phyloP scores from a whole-genome alignment of 2,113 vertebrate genomes.

The Nyctibius bracteatus region DNA sequence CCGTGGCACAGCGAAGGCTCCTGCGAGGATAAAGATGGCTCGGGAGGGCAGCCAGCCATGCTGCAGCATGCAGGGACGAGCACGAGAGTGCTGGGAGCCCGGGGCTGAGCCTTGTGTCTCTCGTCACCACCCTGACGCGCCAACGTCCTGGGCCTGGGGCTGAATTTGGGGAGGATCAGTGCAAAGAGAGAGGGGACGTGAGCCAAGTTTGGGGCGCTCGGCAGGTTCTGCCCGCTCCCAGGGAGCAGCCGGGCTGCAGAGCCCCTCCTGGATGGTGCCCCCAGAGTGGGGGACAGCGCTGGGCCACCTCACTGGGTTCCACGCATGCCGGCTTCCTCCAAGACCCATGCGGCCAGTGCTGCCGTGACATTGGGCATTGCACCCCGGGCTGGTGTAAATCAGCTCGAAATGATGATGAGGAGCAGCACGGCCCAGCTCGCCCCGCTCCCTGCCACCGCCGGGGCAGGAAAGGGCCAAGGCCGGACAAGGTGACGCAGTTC shows the following conservation, averaged over 20 bases:
- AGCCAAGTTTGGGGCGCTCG: accelerated
- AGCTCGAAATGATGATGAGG: accelerated
- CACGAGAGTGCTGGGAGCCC: accelerated
- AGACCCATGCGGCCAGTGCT: accelerated
- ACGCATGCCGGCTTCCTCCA: accelerated
- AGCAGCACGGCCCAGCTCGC: accelerated
- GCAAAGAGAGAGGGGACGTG: not conserved
- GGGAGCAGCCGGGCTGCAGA: not conserved
- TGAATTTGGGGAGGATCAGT: not conserved
- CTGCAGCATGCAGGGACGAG: not conserved
- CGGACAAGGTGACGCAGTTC: not conserved
- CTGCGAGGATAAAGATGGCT: accelerated
- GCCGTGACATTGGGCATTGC: accelerated
- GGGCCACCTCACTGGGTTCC: not conserved
- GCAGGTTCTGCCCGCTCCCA: not conserved
- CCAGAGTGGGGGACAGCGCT: accelerated
- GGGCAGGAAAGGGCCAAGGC: not conserved
- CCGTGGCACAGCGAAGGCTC: not conserved
- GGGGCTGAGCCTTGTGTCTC: not conserved
- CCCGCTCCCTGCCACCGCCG: accelerated
- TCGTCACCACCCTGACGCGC: not conserved
- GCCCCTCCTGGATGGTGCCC: not conserved
- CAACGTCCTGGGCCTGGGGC: not conserved
- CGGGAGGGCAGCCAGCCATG: accelerated
- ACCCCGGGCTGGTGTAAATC: not conserved